phyloP scores from a whole-genome alignment of 2,888 invertebrate genomes.

The Mantis religiosa region DNA sequence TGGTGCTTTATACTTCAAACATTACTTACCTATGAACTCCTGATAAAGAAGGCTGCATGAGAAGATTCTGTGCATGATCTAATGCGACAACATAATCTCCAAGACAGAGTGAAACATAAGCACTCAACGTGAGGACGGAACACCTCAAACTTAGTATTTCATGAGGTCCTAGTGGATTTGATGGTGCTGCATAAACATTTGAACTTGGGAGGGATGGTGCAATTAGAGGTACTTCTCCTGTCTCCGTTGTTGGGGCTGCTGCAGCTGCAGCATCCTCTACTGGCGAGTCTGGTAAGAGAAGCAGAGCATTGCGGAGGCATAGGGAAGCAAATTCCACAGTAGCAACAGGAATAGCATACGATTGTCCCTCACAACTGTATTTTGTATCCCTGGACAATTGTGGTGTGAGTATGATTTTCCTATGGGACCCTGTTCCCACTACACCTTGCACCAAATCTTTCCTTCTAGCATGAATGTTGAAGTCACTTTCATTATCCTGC shows the following conservation, averaged over 20 bases:
- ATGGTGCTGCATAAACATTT: conserved; percentile 52
- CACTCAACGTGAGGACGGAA: conserved; percentile 69
- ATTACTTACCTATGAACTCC: conserved; percentile 61
- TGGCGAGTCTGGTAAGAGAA: conserved; percentile 43
- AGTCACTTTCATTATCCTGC: conserved; percentile 59
- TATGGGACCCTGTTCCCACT: conserved; percentile 55
- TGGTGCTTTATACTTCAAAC: not conserved
- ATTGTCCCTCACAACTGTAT: conserved; percentile 58
- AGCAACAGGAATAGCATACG: conserved; percentile 81
- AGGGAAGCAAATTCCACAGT: conserved; percentile 86
- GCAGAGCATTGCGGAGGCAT: conserved; percentile 80
- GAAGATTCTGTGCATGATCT: conserved; percentile 69
- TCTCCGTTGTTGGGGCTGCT: not conserved
- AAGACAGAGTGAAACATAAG: conserved; percentile 79
- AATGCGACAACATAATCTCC: conserved; percentile 79
- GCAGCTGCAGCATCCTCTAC: conserved; percentile 4
- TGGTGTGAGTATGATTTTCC: conserved; percentile 59
- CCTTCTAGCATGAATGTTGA: conserved; percentile 54
- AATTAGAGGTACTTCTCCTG: not conserved
- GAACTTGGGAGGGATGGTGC: conserved; percentile 40
- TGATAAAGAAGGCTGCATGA: conserved; percentile 67
- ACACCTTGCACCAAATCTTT: conserved; percentile 57
- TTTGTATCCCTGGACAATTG: conserved; percentile 47
- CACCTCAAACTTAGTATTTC: conserved; percentile 47
- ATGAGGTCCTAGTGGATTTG: conserved; percentile 58